Evolutionary conservation across 1,140 invertebrate species (phyloP).

Genomic region (Agrypnia vestita): DNA sequence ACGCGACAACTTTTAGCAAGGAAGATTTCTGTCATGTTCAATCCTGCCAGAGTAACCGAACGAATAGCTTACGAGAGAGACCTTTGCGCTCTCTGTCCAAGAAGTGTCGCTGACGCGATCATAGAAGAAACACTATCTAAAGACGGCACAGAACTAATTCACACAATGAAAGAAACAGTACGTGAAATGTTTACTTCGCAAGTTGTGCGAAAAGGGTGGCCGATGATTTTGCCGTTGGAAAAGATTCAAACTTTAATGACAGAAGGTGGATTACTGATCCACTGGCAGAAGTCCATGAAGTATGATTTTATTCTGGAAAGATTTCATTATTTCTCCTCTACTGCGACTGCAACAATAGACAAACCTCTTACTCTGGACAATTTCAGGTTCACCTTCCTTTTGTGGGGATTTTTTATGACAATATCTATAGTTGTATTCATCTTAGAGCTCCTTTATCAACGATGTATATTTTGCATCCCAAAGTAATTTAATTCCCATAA

Average conservation of each 20-base stretch:
- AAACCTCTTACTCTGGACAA: constrained; percentile 1
- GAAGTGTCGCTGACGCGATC: constrained; percentile 12
- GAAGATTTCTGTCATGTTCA: constrained; percentile 14
- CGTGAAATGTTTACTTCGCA: constrained; percentile 43
- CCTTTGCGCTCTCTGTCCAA: constrained; percentile 38
- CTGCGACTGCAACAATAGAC: neutral
- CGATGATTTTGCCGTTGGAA: constrained; percentile 31
- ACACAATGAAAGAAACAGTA: constrained; percentile 46
- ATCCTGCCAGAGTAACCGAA: neutral
- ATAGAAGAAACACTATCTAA: constrained; percentile 19
- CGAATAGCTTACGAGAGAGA: constrained; percentile 21
- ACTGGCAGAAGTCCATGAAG: constrained; percentile 34
- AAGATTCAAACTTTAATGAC: constrained; percentile 28
- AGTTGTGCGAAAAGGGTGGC: constrained; percentile 39
- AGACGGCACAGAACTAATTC: constrained; percentile 44
- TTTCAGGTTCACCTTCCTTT: constrained; percentile 11
- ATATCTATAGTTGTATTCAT: neutral
- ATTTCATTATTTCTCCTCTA: neutral
- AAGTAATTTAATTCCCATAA: too few relatives aligned
- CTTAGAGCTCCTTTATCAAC: neutral
- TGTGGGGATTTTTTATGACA: neutral
- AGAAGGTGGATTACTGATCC: constrained; percentile 42
- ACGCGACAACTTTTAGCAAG: constrained; percentile 18
- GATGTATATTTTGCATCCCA: neutral
- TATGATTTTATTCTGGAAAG: constrained; percentile 6